Evolutionary conservation across 2,888 invertebrate species (phyloP).

Genomic region (Drosophila testacea): DNA sequence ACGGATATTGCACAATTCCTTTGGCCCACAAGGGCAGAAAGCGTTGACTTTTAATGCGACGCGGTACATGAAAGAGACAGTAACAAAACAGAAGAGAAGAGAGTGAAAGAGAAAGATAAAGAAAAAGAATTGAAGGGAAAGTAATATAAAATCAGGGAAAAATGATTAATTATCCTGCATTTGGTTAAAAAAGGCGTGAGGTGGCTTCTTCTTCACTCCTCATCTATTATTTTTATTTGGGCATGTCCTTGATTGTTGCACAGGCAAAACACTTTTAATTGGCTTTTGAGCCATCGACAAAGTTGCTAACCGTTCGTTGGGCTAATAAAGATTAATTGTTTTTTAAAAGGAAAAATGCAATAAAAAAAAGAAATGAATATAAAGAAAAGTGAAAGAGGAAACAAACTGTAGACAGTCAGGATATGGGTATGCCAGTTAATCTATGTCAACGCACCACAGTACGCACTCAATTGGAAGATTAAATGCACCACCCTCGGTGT

Average conservation of each 20-base stretch:
- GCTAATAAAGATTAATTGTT: constrained; percentile 79
- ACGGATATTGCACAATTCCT: constrained; percentile 80
- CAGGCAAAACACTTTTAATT: constrained; percentile 74
- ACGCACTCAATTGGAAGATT: constrained; percentile 81
- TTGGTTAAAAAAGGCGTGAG: constrained; percentile 21
- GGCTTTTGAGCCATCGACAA: constrained; percentile 76
- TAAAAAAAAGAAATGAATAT: not conserved
- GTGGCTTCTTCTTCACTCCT: not conserved
- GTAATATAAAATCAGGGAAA: constrained; percentile 59
- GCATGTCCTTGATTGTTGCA: constrained; percentile 63
- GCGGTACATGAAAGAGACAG: constrained; percentile 16
- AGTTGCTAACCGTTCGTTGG: constrained; percentile 42
- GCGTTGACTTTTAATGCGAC: constrained; percentile 56
- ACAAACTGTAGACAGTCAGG: constrained; percentile 52
- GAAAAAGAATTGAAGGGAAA: constrained; percentile 20
- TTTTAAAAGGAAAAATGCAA: constrained; percentile 74
- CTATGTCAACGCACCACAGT: constrained; percentile 69
- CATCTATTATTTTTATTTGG: not conserved
- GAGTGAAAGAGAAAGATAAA: not conserved
- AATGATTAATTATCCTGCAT: constrained; percentile 73
- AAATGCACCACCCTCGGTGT: constrained; percentile 55
- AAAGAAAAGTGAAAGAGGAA: not conserved
- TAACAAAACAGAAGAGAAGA: too few species aligned
- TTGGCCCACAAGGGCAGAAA: constrained; percentile 37
- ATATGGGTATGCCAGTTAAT: constrained; percentile 66